phyloP scores from a whole-genome alignment of 2,797 vertebrate genomes.

The Melanotaenia maccullochi region DNA sequence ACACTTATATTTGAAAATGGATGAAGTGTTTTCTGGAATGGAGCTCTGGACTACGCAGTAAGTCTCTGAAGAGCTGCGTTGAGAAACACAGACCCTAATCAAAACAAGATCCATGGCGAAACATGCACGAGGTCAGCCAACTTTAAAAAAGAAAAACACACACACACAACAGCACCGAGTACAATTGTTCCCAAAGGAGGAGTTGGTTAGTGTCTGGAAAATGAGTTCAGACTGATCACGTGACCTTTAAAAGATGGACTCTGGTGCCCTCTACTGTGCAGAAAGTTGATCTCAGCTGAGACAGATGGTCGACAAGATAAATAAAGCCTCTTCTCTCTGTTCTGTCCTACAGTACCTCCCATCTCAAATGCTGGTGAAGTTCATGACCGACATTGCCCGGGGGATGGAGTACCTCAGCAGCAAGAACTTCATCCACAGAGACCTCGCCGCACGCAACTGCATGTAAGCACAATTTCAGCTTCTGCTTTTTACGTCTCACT shows the following conservation, averaged over 20 bases:
- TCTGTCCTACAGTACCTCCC: conserved; percentile 85
- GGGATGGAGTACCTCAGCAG: conserved; percentile 93
- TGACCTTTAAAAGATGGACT: background rate
- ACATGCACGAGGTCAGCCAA: conserved; percentile 38
- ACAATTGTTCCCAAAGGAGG: conserved; percentile 39
- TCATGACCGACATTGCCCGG: conserved; percentile 92
- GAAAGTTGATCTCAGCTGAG: background rate
- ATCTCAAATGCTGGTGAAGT: conserved; percentile 91
- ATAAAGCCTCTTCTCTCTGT: background rate
- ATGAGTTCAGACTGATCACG: conserved; percentile 6
- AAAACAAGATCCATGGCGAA: conserved; percentile 65
- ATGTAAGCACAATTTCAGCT: conserved; percentile 82
- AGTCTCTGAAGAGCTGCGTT: conserved; percentile 40
- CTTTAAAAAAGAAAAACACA: conserved; percentile 21
- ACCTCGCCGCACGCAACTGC: conserved; percentile 93
- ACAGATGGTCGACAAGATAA: background rate
- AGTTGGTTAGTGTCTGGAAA: conserved; percentile 14
- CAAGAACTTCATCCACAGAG: conserved; percentile 93
- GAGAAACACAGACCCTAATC: conserved; percentile 59
- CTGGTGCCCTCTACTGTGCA: conserved; percentile 65
- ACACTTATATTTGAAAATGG: conserved; percentile 28
- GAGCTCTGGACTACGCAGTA: conserved; percentile 23
- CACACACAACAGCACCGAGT: conserved; percentile 10
- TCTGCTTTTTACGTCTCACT: conserved; percentile 40
- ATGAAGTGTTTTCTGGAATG: conserved; percentile 43